phyloP scores from a whole-genome alignment of 2,797 vertebrate species.

The Eutrigla gurnardus region DNA sequence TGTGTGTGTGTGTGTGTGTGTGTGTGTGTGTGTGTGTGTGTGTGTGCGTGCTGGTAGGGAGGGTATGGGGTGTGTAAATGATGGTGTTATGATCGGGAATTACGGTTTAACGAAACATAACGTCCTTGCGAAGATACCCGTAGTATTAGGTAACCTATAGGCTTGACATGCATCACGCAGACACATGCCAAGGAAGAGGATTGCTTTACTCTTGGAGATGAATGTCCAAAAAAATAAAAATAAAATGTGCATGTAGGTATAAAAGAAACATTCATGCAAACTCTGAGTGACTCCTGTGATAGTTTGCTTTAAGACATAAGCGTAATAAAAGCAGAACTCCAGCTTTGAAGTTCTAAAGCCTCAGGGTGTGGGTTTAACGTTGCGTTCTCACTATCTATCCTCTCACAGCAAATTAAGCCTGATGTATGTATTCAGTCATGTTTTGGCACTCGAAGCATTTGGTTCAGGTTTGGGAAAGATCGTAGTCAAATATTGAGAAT shows the following conservation, averaged over 20 bases:
- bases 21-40: too few relatives aligned
- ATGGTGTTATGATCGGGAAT: constrained; percentile 12
- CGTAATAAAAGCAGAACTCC: not conserved
- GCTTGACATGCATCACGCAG: not conserved
- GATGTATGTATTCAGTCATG: not conserved
- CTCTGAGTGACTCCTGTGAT: not conserved
- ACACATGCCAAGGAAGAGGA: not conserved
- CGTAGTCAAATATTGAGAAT: not conserved
- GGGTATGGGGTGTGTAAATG: not conserved
- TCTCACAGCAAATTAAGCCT: not conserved
- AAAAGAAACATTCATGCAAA: not conserved
- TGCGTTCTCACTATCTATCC: not conserved
- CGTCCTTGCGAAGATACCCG: not conserved
- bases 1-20: constrained; percentile 22
- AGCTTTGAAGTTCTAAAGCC: not conserved
- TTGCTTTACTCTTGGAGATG: not conserved
- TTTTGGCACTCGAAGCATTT: not conserved
- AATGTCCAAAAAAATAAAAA: not conserved
- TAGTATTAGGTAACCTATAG: not conserved
- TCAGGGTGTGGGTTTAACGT: not conserved
- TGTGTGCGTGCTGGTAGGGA: constrained; percentile 16
- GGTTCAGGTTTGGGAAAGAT: not conserved
- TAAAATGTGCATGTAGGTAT: not conserved
- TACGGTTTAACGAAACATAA: not conserved
- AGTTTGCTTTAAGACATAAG: not conserved